Evolutionary conservation across 1,140 invertebrate species (phyloP).

Genomic region (Drosophila navojoa): DNA sequence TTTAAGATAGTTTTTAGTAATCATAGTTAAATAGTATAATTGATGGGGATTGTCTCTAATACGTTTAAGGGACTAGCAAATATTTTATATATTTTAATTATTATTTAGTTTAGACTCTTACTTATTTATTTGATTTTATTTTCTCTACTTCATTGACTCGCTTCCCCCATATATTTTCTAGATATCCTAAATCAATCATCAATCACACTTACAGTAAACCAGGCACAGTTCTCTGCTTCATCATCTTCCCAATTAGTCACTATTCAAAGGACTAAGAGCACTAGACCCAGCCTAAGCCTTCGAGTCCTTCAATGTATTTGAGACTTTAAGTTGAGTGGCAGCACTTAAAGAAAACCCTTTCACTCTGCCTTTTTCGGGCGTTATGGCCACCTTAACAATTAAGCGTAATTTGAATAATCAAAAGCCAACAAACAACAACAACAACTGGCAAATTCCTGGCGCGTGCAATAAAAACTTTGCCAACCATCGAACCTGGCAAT

Average conservation of each 20-base stretch:
- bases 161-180: too few relatives aligned
- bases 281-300: not conserved
- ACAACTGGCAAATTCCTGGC: slow-evolving; percentile 29
- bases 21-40: too few relatives aligned
- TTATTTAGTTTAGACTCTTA: too few relatives aligned
- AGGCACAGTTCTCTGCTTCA: not conserved
- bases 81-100: too few relatives aligned
- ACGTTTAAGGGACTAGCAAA: too few relatives aligned
- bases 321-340: not conserved
- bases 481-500: slow-evolving; percentile 76
- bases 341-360: slow-evolving; percentile 5
- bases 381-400: slow-evolving; percentile 73
- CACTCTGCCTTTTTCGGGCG: not conserved
- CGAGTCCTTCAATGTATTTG: not conserved
- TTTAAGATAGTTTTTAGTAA: too few relatives aligned
- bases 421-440: slow-evolving; percentile 73
- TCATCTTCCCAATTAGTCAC: not conserved
- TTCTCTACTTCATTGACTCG: too few relatives aligned
- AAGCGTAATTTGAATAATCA: slow-evolving; percentile 80
- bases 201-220: too few relatives aligned
- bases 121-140: too few relatives aligned
- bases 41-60: too few relatives aligned
- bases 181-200: too few relatives aligned
- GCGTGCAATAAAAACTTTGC: slow-evolving; percentile 76
- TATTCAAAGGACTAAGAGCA: not conserved